Conservation (phyloP, 2,797 vertebrate genomes). For the Fratercula arctica region DNA sequence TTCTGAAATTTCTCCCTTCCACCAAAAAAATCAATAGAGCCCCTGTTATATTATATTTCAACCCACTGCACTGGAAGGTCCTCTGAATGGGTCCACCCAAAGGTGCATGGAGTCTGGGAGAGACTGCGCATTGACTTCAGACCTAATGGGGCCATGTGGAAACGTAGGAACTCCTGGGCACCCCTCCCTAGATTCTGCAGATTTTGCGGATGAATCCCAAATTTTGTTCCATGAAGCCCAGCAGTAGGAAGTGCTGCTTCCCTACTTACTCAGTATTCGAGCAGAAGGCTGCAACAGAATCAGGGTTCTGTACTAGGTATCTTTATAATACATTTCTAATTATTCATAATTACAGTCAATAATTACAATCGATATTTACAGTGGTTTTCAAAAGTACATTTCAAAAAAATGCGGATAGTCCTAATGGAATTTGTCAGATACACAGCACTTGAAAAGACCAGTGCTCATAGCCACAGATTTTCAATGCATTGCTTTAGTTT, state of each 20-base stretch:
- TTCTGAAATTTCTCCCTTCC: not conserved
- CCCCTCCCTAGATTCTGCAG: not conserved
- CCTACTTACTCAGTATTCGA: not conserved
- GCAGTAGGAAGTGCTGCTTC: not conserved
- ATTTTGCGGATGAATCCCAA: not conserved
- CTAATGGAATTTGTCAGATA: not conserved
- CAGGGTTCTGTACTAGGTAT: not conserved
- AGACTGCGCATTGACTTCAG: not conserved
- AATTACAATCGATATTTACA: not conserved
- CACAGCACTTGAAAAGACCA: not conserved
- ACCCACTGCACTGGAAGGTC: not conserved
- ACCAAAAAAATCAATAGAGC: not conserved
- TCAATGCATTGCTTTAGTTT: not conserved
- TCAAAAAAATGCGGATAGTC: not conserved
- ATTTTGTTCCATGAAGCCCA: not conserved
- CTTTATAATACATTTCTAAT: not conserved
- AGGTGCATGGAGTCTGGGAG: not conserved
- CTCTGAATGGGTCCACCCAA: not conserved
- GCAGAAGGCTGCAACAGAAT: not conserved
- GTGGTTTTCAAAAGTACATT: not conserved
- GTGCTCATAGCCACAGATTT: not conserved
- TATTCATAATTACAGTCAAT: not conserved
- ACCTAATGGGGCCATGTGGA: not conserved
- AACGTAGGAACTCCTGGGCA: not conserved
- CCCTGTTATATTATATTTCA: not conserved